Conservation (phyloP, 2,113 vertebrate genomes). For the Campylomormyrus numenius region DNA sequence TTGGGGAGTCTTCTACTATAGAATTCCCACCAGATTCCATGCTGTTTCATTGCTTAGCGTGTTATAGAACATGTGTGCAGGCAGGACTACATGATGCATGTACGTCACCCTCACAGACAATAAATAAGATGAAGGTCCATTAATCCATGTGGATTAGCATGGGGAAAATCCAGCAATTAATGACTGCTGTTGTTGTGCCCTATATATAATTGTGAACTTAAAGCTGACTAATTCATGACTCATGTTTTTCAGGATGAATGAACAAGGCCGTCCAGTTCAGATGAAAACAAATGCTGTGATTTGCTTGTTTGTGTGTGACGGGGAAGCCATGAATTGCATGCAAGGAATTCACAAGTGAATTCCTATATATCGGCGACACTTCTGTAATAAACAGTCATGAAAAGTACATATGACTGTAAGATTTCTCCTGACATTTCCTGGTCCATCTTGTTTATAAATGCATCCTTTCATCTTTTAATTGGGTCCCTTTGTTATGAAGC, state of each 20-base stretch:
- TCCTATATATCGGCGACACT: not conserved
- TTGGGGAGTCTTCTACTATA: not conserved
- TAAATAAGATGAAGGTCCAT: not conserved
- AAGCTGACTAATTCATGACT: not conserved
- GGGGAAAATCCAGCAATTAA: not conserved
- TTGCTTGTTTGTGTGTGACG: not conserved
- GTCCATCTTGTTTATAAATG: not conserved
- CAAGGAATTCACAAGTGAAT: not conserved
- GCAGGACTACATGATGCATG: not conserved
- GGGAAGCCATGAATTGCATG: not conserved
- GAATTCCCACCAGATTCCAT: not conserved
- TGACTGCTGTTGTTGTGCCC: not conserved
- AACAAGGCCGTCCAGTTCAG: not conserved
- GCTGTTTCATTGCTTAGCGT: not conserved
- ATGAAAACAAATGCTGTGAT: not conserved
- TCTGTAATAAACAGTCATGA: not conserved
- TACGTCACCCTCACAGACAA: not conserved
- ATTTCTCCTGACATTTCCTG: not conserved
- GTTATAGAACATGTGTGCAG: not conserved
- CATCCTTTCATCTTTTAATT: not conserved
- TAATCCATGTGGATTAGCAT: not conserved
- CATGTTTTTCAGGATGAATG: not conserved
- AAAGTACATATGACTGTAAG: not conserved
- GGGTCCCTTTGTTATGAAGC: not conserved
- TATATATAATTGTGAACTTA: not conserved